These are phyloP conservation scores for Drosophila suboccidentalis DNA, from an alignment of 2,888 invertebrate species.

Conservation along the genomic window DNA sequence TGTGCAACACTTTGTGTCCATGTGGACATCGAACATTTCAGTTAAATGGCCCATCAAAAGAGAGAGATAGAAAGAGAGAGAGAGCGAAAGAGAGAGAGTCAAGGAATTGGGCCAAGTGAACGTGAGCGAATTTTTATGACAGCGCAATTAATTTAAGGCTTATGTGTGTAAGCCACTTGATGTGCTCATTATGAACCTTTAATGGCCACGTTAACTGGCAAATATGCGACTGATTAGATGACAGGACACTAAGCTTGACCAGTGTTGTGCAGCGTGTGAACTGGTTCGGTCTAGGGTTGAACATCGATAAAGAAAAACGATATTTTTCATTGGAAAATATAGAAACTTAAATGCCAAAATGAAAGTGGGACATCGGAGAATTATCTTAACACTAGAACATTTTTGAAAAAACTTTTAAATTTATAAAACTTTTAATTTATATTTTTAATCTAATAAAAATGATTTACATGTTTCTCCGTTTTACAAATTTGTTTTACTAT, in stretches of 20 bases:
- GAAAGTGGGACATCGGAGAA: no score
- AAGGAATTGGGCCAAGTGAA: slow-evolving; percentile 23
- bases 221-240: slow-evolving; percentile 78
- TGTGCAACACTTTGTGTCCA: slow-evolving; percentile 53
- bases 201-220: slow-evolving; percentile 74
- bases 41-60: slow-evolving; percentile 15
- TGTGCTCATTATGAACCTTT: slow-evolving; percentile 77
- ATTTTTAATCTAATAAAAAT: no score
- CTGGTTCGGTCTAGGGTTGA: neutral
- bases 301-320: neutral
- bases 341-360: no score
- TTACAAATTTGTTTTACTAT: neutral
- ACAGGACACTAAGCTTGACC: slow-evolving; percentile 7
- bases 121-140: slow-evolving; percentile 79
- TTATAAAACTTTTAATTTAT: no score
- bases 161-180: slow-evolving; percentile 80
- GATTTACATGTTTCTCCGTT: neutral
- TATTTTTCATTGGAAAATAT: neutral
- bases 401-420: no score
- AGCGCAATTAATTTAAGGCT: slow-evolving; percentile 80
- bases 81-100: neutral
- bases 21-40: slow-evolving; percentile 6
- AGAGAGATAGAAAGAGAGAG: neutral
- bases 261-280: slow-evolving; percentile 8
- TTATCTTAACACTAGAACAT: neutral